Evolutionary conservation across 2,113 vertebrate genomes (phyloP), one percentile per base, ranked within the genome.

Genomic region (Ranitomeya imitator): DNA sequence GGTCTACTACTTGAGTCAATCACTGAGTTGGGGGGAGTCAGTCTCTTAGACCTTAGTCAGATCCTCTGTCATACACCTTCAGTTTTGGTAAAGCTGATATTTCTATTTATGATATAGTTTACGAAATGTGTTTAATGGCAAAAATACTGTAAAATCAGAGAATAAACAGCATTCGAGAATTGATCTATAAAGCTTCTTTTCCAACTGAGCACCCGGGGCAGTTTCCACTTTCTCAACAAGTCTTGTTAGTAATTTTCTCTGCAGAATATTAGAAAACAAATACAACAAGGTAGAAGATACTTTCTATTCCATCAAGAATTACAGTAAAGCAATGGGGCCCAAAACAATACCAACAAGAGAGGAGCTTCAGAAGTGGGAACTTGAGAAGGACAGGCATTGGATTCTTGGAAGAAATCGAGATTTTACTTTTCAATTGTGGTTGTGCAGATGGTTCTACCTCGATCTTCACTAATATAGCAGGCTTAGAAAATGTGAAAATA

Each of bases 151-250:
- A 78, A 76, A 89, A 79, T 37, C 10, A 85, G 85, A 84, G 60
- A n/a, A 71, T 65, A 78, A 88, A 83, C 80, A 88, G 63, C 80
- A 85, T 83, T 78, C 71, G 74, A 85, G 60, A 84, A 69, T 89
- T 21, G 13, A 67, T 65, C 82, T 89, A 59, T 85, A 85, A 89
- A 89, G 87, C 7, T 77, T 77, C 79, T 69, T 84, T 52, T 89
- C 87, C 73, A 61, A 54, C 87, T 89, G 60, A 89, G 87, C 63
- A 83, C 81, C 73, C 14, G 54, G 73, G 82, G 87, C 71, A 18
- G 23, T 63, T 37, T 26, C 26, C 14, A 21, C 69, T 88, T 83
- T 83, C 57, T 83, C 71, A 88, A 80, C 37, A 77, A 63, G 37
- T 31, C 69, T 77, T 73, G 61, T 61, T 71, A 63, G 57, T 77